phyloP scores from a whole-genome alignment of 2,888 invertebrate species.

The Trissolcus brochymenae region DNA sequence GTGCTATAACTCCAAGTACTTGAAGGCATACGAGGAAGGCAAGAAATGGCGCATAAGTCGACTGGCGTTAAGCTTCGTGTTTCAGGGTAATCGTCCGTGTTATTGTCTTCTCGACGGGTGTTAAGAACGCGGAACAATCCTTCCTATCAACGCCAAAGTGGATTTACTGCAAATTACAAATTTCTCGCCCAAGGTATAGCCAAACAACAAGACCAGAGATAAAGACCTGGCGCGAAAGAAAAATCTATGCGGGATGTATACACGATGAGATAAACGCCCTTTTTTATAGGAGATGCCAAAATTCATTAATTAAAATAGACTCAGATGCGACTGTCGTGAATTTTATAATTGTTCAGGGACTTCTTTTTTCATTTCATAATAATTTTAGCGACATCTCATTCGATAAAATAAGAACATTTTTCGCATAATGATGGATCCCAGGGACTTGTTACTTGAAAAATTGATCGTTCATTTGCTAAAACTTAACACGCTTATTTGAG shows the following conservation, averaged over 20 bases:
- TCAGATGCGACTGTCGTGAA: too few relatives aligned
- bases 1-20: not conserved
- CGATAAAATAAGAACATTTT: too few relatives aligned
- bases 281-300: too few relatives aligned
- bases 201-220: constrained; percentile 53
- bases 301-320: too few relatives aligned
- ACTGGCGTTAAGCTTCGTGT: constrained; percentile 59
- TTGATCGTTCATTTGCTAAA: constrained; percentile 14
- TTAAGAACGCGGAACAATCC: constrained; percentile 64
- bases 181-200: constrained; percentile 58
- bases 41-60: constrained; percentile 59
- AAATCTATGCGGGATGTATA: constrained; percentile 36
- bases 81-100: constrained; percentile 65
- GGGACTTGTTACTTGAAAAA: too few relatives aligned
- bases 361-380: too few relatives aligned
- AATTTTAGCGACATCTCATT: too few relatives aligned
- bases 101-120: constrained; percentile 64
- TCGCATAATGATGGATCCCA: too few relatives aligned
- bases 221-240: constrained; percentile 55
- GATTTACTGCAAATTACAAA: constrained; percentile 66
- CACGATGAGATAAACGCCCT: too few relatives aligned
- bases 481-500: constrained; percentile 23
- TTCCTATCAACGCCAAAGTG: constrained; percentile 63
- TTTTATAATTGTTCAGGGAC: too few relatives aligned
- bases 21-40: constrained; percentile 8